A percentile compares a stretch with the other conserved stretches of the same genome.
phyloP scores from a whole-genome alignment of 2,113 vertebrate genomes.

The Condylura cristata region DNA sequence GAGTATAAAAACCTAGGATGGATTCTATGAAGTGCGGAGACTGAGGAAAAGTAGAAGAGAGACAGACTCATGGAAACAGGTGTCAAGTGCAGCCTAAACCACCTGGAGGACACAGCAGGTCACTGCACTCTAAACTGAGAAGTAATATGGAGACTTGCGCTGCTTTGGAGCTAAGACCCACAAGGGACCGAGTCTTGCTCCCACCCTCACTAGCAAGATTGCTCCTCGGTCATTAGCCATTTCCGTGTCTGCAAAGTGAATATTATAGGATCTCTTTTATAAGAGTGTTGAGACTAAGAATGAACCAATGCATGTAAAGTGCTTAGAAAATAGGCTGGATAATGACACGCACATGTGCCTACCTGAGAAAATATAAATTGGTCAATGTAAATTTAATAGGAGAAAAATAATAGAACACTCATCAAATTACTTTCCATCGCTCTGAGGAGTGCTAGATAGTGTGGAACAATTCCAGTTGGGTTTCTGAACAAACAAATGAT shows the following conservation, averaged over 20 bases:
- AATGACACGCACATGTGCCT: background rate
- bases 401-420: conserved; percentile 55
- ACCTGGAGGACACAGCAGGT: background rate
- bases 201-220: background rate
- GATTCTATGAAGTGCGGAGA: no score
- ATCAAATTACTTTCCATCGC: conserved; percentile 59
- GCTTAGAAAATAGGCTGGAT: conserved; percentile 44
- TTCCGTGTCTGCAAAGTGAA: background rate
- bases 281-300: conserved; percentile 36
- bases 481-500: conserved; percentile 70
- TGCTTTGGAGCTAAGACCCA: background rate
- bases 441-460: conserved; percentile 33
- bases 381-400: conserved; percentile 70
- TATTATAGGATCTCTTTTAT: background rate
- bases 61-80: no score
- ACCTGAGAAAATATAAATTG: conserved; percentile 48
- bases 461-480: conserved; percentile 50
- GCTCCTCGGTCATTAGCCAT: background rate
- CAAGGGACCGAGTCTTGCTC: background rate
- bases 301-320: background rate
- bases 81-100: background rate
- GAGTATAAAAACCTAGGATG: background rate
- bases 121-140: background rate
- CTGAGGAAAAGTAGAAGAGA: background rate
- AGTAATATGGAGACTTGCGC: background rate